Conservation (phyloP, 2,113 vertebrate species). For the Anarhynchus alexandrinus region DNA sequence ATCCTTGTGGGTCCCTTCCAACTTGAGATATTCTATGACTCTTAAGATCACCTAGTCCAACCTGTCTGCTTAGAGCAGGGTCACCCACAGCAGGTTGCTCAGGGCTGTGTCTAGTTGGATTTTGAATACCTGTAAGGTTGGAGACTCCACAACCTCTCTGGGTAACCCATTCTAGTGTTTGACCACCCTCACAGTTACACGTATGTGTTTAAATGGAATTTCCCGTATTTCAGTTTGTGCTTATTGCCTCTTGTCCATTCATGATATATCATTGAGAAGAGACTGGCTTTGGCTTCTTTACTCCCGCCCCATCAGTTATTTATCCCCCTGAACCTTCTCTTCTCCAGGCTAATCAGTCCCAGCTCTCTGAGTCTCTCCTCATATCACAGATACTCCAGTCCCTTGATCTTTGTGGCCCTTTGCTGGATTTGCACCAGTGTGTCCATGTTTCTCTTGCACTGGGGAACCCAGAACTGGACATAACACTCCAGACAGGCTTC, state of each 20-base stretch:
- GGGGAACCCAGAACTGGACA: neutral
- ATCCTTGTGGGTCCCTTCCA: neutral
- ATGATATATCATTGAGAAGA: neutral
- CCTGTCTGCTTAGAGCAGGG: neutral
- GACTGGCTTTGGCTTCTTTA: neutral
- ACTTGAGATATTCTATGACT: neutral
- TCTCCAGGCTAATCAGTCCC: neutral
- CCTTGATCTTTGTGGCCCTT: neutral
- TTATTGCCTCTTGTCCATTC: neutral
- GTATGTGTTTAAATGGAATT: neutral
- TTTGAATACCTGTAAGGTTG: neutral
- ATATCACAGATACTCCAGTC: neutral
- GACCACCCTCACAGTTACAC: neutral
- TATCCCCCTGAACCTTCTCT: neutral
- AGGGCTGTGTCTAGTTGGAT: neutral
- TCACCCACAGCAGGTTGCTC: neutral
- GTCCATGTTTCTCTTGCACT: neutral
- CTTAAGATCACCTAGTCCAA: neutral
- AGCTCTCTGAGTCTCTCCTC: neutral
- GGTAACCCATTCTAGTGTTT: neutral
- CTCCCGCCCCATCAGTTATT: neutral
- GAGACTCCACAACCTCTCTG: neutral
- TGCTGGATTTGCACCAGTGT: fast-evolving
- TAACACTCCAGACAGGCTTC: neutral
- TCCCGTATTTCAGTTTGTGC: neutral